Evolutionary conservation across 2,797 vertebrate species (phyloP).

Genomic region (Clamator glandarius): DNA sequence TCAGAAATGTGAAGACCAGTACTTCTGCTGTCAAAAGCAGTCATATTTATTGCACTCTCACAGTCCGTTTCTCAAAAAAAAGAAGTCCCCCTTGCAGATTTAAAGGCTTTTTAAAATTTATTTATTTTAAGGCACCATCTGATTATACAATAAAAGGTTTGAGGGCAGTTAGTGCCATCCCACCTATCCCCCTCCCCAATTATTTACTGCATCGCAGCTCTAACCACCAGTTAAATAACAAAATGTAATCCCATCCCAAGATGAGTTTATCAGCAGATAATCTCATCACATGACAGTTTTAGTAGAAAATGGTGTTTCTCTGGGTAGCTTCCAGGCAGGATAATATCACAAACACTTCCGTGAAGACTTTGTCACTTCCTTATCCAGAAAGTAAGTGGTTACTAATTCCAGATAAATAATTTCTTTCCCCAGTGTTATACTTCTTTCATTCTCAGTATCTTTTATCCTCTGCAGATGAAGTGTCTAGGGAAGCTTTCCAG

Average conservation of each 20-base stretch:
- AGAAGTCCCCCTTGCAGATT: accelerated
- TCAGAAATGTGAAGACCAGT: not conserved
- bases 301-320: conserved; percentile 49
- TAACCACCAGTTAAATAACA: conserved; percentile 14
- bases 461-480: conserved; percentile 24
- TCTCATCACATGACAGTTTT: conserved; percentile 60
- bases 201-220: not conserved
- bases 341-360: conserved; percentile 65
- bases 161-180: not conserved
- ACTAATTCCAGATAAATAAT: conserved; percentile 70
- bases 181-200: not conserved
- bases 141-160: not conserved
- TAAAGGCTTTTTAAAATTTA: not conserved
- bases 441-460: conserved; percentile 54
- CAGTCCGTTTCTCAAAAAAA: not conserved
- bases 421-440: conserved; percentile 38
- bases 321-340: conserved; percentile 58
- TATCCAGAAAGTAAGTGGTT: conserved; percentile 68
- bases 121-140: not conserved
- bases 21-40: not conserved
- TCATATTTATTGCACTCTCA: not conserved
- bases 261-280: conserved; percentile 48
- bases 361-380: conserved; percentile 72
- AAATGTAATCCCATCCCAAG: conserved; percentile 33
- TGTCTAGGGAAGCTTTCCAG: conserved; percentile 65